Conservation (phyloP, 1,140 invertebrate genomes). For the Drosophila navojoa region DNA sequence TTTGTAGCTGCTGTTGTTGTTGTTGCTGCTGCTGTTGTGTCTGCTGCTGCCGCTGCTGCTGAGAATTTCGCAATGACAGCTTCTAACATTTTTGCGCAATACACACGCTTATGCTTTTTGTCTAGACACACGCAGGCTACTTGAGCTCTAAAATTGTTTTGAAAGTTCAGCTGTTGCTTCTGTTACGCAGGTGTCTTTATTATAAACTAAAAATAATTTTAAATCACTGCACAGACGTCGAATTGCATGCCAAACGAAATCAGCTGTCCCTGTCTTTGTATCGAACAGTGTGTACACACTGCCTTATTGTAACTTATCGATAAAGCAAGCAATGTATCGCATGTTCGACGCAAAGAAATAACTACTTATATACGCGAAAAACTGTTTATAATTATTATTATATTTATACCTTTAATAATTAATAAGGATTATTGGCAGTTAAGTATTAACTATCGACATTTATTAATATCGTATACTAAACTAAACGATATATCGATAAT, state of each 20-base stretch:
- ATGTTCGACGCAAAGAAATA: too few species aligned
- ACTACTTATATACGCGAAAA: background rate
- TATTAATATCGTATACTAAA: background rate
- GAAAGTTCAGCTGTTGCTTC: slow-evolving; percentile 46
- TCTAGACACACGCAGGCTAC: slow-evolving; percentile 15
- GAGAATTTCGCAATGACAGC: slow-evolving; percentile 83
- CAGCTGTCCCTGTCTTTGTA: slow-evolving; percentile 30
- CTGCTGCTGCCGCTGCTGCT: slow-evolving; percentile 85
- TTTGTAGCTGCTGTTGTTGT: slow-evolving; percentile 32
- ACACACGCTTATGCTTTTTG: slow-evolving; percentile 6
- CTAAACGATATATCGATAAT: slow-evolving; percentile 11
- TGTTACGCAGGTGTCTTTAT: slow-evolving; percentile 36
- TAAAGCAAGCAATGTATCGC: background rate
- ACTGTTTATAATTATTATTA: background rate
- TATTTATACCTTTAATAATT: background rate
- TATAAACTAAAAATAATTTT: slow-evolving; percentile 50
- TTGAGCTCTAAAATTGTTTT: background rate
- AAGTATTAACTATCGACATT: background rate
- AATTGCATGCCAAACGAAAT: slow-evolving; percentile 33
- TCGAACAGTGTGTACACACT: slow-evolving; percentile 41
- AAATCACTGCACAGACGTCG: slow-evolving; percentile 24
- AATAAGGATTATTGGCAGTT: background rate
- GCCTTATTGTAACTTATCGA: background rate
- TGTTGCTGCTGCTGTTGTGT: slow-evolving; percentile 84
- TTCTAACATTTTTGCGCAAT: slow-evolving; percentile 51